phyloP scores from a whole-genome alignment of 2,113 vertebrate genomes.

The Takifugu bimaculatus region DNA sequence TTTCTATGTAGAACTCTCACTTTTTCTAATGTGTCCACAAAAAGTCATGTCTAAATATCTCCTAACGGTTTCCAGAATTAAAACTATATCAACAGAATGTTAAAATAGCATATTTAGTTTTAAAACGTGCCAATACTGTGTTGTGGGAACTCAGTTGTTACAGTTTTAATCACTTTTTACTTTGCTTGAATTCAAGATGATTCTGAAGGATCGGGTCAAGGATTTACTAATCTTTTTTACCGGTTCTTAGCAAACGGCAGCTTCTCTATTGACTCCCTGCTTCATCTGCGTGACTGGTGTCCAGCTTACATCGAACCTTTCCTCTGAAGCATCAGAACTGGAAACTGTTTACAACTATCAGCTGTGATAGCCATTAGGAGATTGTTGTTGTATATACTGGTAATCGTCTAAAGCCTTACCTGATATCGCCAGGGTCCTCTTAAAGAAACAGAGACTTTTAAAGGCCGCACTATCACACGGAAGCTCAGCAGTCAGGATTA shows the following conservation, averaged over 20 bases:
- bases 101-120: not conserved
- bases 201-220: slow-evolving; percentile 27
- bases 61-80: too few relatives aligned
- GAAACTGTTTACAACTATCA: slow-evolving; percentile 83
- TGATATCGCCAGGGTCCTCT: slow-evolving; percentile 1
- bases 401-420: slow-evolving; percentile 14
- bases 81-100: too few relatives aligned
- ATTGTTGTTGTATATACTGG: slow-evolving; percentile 67
- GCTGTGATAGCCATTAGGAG: slow-evolving; percentile 49
- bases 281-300: slow-evolving; percentile 34
- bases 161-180: slow-evolving; percentile 11
- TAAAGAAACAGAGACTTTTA: slow-evolving; percentile 12
- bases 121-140: slow-evolving; percentile 1
- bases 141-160: not conserved
- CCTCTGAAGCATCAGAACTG: slow-evolving; percentile 74
- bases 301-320: slow-evolving; percentile 44
- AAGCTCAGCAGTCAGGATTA: slow-evolving; percentile 8
- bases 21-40: too few relatives aligned
- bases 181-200: slow-evolving; percentile 8
- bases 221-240: slow-evolving; percentile 19
- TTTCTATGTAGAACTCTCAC: not conserved
- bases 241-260: slow-evolving; percentile 52
- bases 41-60: too few relatives aligned
- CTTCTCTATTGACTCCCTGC: slow-evolving; percentile 52
- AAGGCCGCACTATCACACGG: slow-evolving; percentile 7